Conservation (phyloP, 2,113 vertebrate genomes). For the Tragelaphus buxtoni region DNA sequence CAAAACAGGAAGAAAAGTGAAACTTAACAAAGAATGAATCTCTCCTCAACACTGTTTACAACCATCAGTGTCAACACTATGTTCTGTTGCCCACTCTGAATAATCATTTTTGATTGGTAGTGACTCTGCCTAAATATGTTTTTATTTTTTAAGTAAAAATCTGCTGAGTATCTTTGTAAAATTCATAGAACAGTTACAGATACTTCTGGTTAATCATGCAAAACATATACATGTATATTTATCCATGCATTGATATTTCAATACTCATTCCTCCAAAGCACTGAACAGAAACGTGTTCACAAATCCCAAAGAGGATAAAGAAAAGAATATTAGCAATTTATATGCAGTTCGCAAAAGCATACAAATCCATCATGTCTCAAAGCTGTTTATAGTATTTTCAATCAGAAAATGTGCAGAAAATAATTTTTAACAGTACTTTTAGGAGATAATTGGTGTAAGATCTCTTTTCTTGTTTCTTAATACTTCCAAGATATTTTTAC, state of each 20-base stretch:
- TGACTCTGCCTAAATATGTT: slow-evolving; percentile 26
- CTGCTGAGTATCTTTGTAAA: not conserved
- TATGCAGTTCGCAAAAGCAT: not conserved
- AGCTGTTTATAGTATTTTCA: not conserved
- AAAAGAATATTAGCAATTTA: not conserved
- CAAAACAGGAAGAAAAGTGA: not conserved
- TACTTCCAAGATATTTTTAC: not conserved
- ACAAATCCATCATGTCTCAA: not conserved
- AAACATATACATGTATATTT: not conserved
- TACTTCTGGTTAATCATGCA: not conserved
- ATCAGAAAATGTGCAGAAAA: slow-evolving; percentile 15
- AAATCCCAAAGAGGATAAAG: not conserved
- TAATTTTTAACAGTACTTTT: not conserved
- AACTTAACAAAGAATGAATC: not conserved
- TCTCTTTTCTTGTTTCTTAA: not conserved
- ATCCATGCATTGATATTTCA: not conserved
- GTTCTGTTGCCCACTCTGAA: not conserved
- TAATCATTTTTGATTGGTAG: not conserved
- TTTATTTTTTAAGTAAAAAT: slow-evolving; percentile 25
- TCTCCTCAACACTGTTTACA: not conserved
- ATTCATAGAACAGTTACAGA: not conserved
- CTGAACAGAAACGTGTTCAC: not conserved
- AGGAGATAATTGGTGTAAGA: not conserved
- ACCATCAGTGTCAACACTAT: not conserved
- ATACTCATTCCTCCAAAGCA: not conserved